These are phyloP conservation scores for Rhinogobio ventralis DNA, from an alignment of 2,797 vertebrate species.

Conservation along the genomic window DNA sequence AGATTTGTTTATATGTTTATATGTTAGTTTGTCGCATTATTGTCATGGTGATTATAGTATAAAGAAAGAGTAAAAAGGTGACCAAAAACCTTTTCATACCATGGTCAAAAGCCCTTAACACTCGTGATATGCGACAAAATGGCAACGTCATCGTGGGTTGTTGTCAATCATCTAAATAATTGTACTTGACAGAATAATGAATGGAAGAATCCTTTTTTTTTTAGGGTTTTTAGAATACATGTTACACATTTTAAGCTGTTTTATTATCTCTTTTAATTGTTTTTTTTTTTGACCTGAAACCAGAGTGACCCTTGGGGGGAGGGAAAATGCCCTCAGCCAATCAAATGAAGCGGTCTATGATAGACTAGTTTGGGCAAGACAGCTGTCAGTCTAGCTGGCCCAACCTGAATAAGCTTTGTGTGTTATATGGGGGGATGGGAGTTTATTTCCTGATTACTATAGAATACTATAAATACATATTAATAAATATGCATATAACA, in stretches of 20 bases:
- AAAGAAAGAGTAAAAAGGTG: slow-evolving; percentile 21
- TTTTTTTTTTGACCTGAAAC: slow-evolving; percentile 13
- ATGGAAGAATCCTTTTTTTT: background rate
- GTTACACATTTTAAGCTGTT: background rate
- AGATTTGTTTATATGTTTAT: background rate
- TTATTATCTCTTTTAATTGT: background rate
- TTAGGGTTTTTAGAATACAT: background rate
- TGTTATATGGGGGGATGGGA: slow-evolving; percentile 19
- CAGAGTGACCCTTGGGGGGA: background rate
- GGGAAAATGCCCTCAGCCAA: background rate
- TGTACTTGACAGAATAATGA: background rate
- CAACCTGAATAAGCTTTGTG: slow-evolving; percentile 29
- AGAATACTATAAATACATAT: background rate
- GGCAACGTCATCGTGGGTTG: slow-evolving; percentile 47
- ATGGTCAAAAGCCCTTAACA: slow-evolving; percentile 8
- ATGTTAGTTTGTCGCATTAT: background rate
- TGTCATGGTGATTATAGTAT: background rate
- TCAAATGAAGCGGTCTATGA: slow-evolving; percentile 10
- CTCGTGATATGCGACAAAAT: slow-evolving; percentile 73
- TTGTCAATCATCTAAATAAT: slow-evolving; percentile 41
- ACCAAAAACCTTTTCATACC: slow-evolving; percentile 59
- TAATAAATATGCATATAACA: background rate
- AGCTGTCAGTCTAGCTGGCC: slow-evolving; percentile 51
- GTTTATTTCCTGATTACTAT: background rate
- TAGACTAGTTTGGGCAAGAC: slow-evolving; percentile 37